Base-by-base conservation (phyloP, 2,113 vertebrate genomes). In the Acanthochromis polyacanthus region DNA sequence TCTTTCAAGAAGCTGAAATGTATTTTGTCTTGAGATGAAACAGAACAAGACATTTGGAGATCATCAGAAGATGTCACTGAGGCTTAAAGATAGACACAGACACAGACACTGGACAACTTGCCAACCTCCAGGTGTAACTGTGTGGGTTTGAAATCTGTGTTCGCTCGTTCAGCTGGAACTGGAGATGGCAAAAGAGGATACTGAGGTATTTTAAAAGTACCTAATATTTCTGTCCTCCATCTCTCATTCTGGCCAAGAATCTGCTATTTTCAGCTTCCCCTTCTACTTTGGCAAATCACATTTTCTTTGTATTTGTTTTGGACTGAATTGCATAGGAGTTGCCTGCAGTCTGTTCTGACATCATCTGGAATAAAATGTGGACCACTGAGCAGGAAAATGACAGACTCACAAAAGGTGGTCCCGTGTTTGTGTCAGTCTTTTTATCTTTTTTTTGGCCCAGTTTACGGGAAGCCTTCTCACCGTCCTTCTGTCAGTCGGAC, bases 301-400 rank as follows among this genome's bases (percentile, higher is more conserved):
- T 43, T 72, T 22, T 72, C 46, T 16, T 36, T 2, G 1, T 55
- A 40, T 84, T 85, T 73, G 15, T 65, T 69, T 65, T 72, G 66
- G 67, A 72, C 1, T 17, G n/a, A 9, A 23, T 5, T 19, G 32
- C 60, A 11, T 67, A 55, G 40, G 71, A 71, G 52, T 15, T 25
- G 65, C 45, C 66, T 72, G 62, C 12, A 20, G 20, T 11, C 1
- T 4, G 32, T 40, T 56, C 52, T 46, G 66, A 87, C 82, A 50
- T 82, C 71, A 73, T 55, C 48, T 76, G 79, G 59, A 79, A 57
- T 36, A 19, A 30, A 80, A n/a, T 7, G 14, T 43, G 16, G 45
- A 10, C 38, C 43, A 5, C 45, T 7, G 50, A 32, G 22, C 17
- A 30, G 57, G 32, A 70, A 59, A 25, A 55, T 1, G 53, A 78